These are phyloP conservation scores for Brachyalestes nurse DNA, from an alignment of 2,797 vertebrate genomes.

Conservation along the genomic window DNA sequence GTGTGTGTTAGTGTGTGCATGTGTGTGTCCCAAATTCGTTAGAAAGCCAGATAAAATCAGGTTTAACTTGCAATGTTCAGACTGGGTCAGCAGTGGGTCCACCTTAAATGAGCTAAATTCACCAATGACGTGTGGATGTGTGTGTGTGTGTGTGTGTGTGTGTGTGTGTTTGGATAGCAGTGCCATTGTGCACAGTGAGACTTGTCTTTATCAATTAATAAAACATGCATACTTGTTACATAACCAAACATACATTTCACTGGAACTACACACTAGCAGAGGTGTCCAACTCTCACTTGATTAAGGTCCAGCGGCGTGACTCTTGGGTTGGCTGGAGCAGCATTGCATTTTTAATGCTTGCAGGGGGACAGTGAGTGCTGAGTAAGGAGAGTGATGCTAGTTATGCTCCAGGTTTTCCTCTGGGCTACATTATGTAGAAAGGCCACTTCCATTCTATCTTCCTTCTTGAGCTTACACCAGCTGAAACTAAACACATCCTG, in stretches of 20 bases:
- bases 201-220: constrained; percentile 36
- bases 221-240: constrained; percentile 32
- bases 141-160: neutral
- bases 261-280: neutral
- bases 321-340: neutral
- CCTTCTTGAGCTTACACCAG: constrained; percentile 6
- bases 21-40: no score
- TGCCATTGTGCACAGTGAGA: constrained; percentile 1
- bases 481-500: neutral
- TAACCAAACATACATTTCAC: constrained; percentile 28
- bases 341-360: constrained; percentile 30
- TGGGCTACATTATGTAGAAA: constrained; percentile 15
- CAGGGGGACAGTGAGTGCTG: constrained; percentile 27
- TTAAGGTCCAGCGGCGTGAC: constrained; percentile 10
- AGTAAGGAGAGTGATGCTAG: constrained; percentile 34
- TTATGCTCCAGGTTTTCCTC: constrained; percentile 19
- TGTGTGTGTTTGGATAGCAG: neutral
- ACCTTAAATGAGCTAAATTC: no score
- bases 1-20: no score
- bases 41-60: no score
- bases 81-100: no score
- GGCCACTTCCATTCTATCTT: constrained; percentile 14
- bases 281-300: neutral
- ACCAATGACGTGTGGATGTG: no score
- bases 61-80: no score